Conservation (phyloP, 2,113 vertebrate genomes). For the Murina feae region DNA sequence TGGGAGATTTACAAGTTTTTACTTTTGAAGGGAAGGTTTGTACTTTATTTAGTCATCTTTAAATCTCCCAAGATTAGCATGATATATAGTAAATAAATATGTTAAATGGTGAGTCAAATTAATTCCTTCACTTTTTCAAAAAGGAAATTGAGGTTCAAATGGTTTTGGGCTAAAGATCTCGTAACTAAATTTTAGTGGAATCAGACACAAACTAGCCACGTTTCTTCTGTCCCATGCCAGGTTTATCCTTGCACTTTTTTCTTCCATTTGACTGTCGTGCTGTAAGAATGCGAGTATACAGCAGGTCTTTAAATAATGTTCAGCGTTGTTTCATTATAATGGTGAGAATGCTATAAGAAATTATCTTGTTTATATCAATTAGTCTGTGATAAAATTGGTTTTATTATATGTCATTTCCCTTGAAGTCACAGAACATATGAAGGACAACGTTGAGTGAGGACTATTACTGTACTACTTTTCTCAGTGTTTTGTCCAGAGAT, state of each 20-base stretch:
- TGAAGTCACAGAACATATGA: background rate
- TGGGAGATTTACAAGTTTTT: background rate
- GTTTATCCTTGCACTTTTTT: background rate
- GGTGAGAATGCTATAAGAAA: background rate
- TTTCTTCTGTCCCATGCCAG: background rate
- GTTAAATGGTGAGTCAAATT: slow-evolving; percentile 3
- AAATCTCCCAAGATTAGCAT: background rate
- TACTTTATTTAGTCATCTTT: slow-evolving; percentile 2
- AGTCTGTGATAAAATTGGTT: background rate
- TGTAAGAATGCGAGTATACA: background rate
- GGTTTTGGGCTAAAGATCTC: background rate
- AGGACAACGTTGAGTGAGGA: background rate
- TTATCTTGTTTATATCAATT: background rate
- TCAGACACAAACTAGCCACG: background rate
- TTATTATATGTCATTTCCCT: background rate
- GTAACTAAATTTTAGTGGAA: background rate
- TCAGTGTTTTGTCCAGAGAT: background rate
- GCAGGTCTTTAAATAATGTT: background rate
- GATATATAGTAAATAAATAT: background rate
- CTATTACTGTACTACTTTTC: background rate
- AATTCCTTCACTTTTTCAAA: background rate
- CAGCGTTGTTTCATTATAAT: background rate
- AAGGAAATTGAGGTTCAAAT: background rate
- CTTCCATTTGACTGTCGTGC: background rate
- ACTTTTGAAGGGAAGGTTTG: background rate